Evolutionary conservation across 2,888 invertebrate species (phyloP).

Genomic region (Anthoptus insignis): DNA sequence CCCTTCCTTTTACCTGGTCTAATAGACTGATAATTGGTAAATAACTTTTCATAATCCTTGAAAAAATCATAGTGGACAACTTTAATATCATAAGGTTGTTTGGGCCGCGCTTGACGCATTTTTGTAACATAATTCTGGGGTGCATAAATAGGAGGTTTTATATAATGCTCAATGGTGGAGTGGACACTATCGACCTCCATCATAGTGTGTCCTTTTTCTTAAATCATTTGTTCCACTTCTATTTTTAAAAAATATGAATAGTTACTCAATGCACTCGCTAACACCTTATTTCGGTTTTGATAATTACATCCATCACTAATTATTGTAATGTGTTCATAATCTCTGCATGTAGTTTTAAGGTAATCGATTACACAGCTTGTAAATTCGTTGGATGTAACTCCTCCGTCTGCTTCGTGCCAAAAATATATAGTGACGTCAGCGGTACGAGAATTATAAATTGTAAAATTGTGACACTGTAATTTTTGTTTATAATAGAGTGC

Average conservation of each 20-base stretch:
- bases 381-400: conserved; percentile 5
- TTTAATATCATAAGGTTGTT: too few relatives aligned
- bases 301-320: conserved; percentile 2
- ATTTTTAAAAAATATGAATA: neutral
- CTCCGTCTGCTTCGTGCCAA: neutral
- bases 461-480: neutral
- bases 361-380: neutral
- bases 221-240: neutral
- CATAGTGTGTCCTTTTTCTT: neutral
- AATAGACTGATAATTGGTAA: neutral
- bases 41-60: neutral
- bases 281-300: neutral
- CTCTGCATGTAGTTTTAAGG: neutral
- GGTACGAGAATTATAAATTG: neutral
- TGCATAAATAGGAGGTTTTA: neutral
- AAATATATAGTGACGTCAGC: neutral
- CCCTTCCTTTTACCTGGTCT: neutral
- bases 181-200: neutral
- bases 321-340: neutral
- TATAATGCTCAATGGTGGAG: neutral
- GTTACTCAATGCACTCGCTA: neutral
- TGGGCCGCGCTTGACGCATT: neutral
- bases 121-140: neutral
- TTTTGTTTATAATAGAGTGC: neutral
- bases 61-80: too few relatives aligned